phyloP scores from a whole-genome alignment of 2,797 vertebrate species.

The Scleropages formosus region DNA sequence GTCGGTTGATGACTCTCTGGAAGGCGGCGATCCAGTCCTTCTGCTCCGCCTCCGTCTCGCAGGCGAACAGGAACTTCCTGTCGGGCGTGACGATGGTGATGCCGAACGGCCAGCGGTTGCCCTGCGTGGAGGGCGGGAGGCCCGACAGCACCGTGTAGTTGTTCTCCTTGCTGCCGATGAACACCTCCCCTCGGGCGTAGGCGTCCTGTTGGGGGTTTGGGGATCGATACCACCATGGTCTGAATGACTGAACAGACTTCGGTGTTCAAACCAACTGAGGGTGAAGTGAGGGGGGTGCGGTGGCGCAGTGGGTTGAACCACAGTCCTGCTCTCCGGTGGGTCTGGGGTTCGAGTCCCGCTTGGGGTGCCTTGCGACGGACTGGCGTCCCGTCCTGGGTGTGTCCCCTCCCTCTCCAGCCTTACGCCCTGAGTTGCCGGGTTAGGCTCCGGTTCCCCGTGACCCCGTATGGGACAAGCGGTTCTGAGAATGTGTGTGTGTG shows the following conservation, averaged over 20 bases:
- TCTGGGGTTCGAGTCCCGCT: too few species aligned
- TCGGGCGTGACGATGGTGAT: constrained; percentile 94
- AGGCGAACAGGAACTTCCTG: constrained; percentile 91
- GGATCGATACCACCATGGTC: neutral
- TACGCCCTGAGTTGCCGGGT: too few species aligned
- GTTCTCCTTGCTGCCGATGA: constrained; percentile 93
- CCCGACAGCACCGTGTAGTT: constrained; percentile 87
- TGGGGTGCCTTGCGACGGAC: too few species aligned
- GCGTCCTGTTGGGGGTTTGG: constrained; percentile 78
- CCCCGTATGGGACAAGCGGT: too few species aligned
- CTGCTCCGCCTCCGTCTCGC: constrained; percentile 86
- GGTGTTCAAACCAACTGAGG: too few species aligned
- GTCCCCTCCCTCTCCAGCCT: too few species aligned
- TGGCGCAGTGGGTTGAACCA: too few species aligned
- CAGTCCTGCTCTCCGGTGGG: too few species aligned
- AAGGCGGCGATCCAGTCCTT: constrained; percentile 89
- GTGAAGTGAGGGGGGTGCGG: too few species aligned
- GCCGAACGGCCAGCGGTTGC: constrained; percentile 87
- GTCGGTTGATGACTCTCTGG: constrained; percentile 86
- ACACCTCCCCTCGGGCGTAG: constrained; percentile 91
- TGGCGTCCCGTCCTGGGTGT: too few species aligned
- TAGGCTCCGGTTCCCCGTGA: too few species aligned
- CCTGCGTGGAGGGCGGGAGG: constrained; percentile 83
- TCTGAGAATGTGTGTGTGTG: too few species aligned
- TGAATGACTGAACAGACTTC: neutral